Evolutionary conservation across 2,888 invertebrate species (phyloP).

Genomic region (Sussaba pulchella): DNA sequence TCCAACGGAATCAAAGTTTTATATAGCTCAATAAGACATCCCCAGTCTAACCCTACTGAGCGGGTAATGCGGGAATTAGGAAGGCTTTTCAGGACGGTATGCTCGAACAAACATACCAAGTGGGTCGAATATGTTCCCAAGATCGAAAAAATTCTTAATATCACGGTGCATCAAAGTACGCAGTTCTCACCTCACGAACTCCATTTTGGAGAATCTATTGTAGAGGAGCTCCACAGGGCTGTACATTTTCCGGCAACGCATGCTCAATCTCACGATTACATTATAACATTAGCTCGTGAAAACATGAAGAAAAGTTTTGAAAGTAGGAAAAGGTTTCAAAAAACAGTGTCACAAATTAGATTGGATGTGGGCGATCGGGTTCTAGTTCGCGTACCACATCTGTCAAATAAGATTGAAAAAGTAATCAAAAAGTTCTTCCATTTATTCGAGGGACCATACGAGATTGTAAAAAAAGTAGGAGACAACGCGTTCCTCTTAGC

Average conservation of each 20-base stretch:
- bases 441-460: conserved; percentile 47
- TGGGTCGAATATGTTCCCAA: conserved; percentile 56
- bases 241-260: conserved; percentile 27
- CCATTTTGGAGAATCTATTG: conserved; percentile 27
- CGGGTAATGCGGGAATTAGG: conserved; percentile 64
- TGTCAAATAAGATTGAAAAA: conserved; percentile 12
- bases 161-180: conserved; percentile 61
- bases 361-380: conserved; percentile 6
- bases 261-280: neutral
- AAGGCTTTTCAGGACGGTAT: conserved; percentile 63
- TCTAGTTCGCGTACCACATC: conserved; percentile 27
- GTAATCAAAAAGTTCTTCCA: conserved; percentile 47
- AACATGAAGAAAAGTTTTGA: neutral
- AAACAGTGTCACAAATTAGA: too few species aligned
- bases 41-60: conserved; percentile 61
- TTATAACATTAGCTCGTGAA: conserved; percentile 46
- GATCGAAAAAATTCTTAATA: conserved; percentile 58
- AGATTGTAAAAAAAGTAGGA: conserved; percentile 12
- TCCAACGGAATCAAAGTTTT: conserved; percentile 31
- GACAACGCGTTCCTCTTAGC: conserved; percentile 37
- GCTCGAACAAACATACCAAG: conserved; percentile 55
- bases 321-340: too few species aligned
- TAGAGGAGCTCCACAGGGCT: conserved; percentile 31
- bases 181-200: conserved; percentile 53
- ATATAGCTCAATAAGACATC: conserved; percentile 59